These are phyloP conservation scores for Epicauta chinensis DNA, from an alignment of 1,140 invertebrate species.

Conservation along the genomic window DNA sequence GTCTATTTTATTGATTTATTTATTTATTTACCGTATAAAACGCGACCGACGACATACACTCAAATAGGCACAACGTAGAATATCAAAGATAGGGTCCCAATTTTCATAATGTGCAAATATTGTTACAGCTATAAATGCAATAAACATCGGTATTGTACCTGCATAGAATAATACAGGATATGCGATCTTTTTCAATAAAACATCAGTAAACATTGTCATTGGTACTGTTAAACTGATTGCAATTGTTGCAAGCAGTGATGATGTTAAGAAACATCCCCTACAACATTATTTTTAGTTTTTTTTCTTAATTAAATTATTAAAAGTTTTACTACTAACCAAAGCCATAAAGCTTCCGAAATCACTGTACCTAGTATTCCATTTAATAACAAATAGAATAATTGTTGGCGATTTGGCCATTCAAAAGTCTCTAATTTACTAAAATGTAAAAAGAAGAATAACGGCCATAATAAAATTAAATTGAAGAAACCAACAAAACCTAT, in stretches of 20 bases:
- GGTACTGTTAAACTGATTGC: slow-evolving; percentile 79
- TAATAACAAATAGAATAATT: slow-evolving; percentile 70
- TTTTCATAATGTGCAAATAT: slow-evolving; percentile 76
- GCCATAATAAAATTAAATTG: slow-evolving; percentile 76
- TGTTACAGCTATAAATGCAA: slow-evolving; percentile 70
- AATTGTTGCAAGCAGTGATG: slow-evolving; percentile 77
- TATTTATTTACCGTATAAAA: slow-evolving; percentile 29
- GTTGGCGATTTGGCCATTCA: slow-evolving; percentile 70
- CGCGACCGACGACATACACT: slow-evolving; percentile 28
- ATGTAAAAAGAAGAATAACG: slow-evolving; percentile 77
- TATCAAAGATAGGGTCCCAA: slow-evolving; percentile 71
- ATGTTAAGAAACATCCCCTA: slow-evolving; percentile 86
- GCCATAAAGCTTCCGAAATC: slow-evolving; percentile 78
- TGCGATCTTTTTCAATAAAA: slow-evolving; percentile 64
- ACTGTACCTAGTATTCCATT: slow-evolving; percentile 86
- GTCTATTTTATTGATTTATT: background rate
- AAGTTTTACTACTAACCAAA: slow-evolving; percentile 56
- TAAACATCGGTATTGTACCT: slow-evolving; percentile 70
- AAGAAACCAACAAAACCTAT: slow-evolving; percentile 83
- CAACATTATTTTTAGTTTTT: slow-evolving; percentile 20
- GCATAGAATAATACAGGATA: slow-evolving; percentile 74
- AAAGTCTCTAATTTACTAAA: slow-evolving; percentile 71
- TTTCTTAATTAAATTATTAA: background rate
- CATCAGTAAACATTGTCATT: slow-evolving; percentile 76
- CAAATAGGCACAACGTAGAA: slow-evolving; percentile 50